These are phyloP conservation scores for Typhlichthys eigenmanni DNA, from an alignment of 2,797 vertebrate species.

Conservation along the genomic window DNA sequence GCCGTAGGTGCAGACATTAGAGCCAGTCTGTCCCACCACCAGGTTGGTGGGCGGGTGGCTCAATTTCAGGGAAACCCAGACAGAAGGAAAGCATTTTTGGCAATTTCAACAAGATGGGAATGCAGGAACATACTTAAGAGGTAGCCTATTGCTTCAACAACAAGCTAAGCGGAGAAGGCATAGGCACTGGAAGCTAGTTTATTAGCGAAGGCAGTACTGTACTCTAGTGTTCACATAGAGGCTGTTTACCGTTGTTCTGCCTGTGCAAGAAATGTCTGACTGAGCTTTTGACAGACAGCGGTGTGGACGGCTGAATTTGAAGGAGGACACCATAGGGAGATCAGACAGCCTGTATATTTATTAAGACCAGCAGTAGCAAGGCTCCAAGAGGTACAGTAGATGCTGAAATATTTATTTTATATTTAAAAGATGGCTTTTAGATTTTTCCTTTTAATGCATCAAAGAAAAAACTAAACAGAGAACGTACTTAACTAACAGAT, in stretches of 20 bases:
- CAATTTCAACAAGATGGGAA: conserved; percentile 20
- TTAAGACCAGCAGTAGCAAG: conserved; percentile 31
- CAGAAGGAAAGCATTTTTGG: background rate
- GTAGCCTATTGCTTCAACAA: background rate
- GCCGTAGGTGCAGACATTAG: conserved; percentile 42
- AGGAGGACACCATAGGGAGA: conserved; percentile 26
- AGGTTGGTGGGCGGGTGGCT: too few species aligned
- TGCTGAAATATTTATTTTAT: conserved; percentile 14
- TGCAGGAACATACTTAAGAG: conserved; percentile 17
- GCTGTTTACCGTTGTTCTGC: background rate
- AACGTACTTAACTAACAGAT: background rate
- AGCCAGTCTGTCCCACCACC: background rate
- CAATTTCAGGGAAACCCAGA: conserved; percentile 25
- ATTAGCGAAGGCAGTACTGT: conserved; percentile 10
- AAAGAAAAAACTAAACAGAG: background rate
- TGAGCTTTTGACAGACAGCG: conserved; percentile 35
- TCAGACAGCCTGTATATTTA: conserved; percentile 52
- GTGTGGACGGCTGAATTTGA: conserved; percentile 27
- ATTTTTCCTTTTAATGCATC: conserved; percentile 27
- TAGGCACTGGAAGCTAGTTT: background rate
- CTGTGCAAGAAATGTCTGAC: conserved; percentile 10
- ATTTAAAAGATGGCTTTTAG: conserved; percentile 26
- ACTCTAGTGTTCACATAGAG: background rate
- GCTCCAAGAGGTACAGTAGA: conserved; percentile 13
- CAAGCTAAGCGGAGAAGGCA: background rate